A percentile compares a stretch with the other conserved stretches of the same genome.
phyloP scores from a whole-genome alignment of 2,888 invertebrate genomes.

The Leptopilina syphax region DNA sequence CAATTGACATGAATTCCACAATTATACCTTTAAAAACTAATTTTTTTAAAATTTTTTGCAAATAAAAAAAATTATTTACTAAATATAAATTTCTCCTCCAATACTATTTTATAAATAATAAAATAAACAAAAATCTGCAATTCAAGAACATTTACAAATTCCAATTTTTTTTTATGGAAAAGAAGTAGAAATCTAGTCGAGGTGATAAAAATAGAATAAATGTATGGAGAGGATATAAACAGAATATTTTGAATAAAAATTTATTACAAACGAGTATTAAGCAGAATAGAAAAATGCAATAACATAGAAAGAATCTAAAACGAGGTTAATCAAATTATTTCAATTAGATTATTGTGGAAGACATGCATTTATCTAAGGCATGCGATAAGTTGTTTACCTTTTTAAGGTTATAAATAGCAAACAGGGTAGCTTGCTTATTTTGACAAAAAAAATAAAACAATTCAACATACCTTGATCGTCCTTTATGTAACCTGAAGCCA shows the following conservation, averaged over 20 bases:
- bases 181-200: background rate
- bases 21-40: background rate
- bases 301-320: slow-evolving; percentile 8
- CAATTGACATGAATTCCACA: background rate
- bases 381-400: slow-evolving; percentile 65
- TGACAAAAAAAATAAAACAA: slow-evolving; percentile 39
- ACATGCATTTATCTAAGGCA: background rate
- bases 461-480: slow-evolving; percentile 70
- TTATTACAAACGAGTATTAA: background rate
- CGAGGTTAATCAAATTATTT: slow-evolving; percentile 19
- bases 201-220: slow-evolving; percentile 7
- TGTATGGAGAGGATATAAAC: background rate
- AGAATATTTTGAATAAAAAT: slow-evolving; percentile 11
- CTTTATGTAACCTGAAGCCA: slow-evolving; percentile 74
- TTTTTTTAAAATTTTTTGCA: too few species aligned
- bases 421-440: slow-evolving; percentile 17
- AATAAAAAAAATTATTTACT: too few species aligned
- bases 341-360: slow-evolving; percentile 25
- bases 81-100: too few species aligned
- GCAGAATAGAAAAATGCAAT: background rate
- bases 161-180: background rate
- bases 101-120: background rate
- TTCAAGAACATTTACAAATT: background rate
- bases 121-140: background rate
- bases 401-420: slow-evolving; percentile 71